Conservation (phyloP, 2,797 vertebrate genomes). For the Sternotherus odoratus region DNA sequence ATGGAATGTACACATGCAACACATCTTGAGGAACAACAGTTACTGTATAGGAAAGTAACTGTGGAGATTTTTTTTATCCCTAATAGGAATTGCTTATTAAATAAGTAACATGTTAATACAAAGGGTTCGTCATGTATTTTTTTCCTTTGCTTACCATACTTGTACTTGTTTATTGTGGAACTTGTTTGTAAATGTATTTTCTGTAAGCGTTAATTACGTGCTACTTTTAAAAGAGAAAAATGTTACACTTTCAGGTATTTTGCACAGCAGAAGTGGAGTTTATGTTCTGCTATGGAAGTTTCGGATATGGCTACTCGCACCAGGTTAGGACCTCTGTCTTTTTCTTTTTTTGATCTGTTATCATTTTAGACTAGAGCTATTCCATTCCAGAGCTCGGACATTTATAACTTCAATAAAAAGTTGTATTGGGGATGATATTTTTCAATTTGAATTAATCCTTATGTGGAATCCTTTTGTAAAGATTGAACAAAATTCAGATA, state of each 20-base stretch:
- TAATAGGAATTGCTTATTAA: background rate
- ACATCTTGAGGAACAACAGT: background rate
- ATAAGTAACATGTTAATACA: background rate
- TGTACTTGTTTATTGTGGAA: background rate
- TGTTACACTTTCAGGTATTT: slow-evolving; percentile 58
- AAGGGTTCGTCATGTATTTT: background rate
- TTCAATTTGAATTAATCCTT: background rate
- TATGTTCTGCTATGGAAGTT: slow-evolving; percentile 77
- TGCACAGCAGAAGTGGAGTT: slow-evolving; percentile 74
- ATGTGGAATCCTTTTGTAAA: background rate
- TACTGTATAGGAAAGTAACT: background rate
- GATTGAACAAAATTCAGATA: background rate
- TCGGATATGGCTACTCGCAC: slow-evolving; percentile 81
- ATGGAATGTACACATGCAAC: background rate
- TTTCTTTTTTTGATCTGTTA: background rate
- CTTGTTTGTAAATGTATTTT: background rate
- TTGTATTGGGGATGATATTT: background rate
- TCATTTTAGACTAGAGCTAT: background rate
- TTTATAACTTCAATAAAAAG: background rate
- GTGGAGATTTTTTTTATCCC: background rate
- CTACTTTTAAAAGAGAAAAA: background rate
- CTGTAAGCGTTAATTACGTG: background rate
- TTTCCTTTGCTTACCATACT: background rate
- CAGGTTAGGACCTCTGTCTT: slow-evolving; percentile 67
- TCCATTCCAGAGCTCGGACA: background rate